phyloP scores from a whole-genome alignment of 2,113 vertebrate species.

The Hylia prasina region DNA sequence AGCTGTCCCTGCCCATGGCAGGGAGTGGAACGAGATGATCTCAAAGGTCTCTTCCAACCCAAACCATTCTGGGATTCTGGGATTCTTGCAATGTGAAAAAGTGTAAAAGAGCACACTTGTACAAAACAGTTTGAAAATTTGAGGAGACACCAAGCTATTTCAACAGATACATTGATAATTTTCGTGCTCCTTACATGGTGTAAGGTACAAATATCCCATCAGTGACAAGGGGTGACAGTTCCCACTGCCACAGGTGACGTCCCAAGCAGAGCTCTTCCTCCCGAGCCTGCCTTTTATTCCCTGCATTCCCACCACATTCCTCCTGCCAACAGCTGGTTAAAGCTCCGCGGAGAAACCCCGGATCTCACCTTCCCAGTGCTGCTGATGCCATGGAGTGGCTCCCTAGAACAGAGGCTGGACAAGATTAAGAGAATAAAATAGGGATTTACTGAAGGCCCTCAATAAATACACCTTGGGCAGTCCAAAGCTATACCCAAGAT shows the following conservation, averaged over 20 bases:
- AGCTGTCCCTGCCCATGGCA: not conserved
- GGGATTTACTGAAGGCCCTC: not conserved
- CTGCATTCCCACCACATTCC: fast-evolving
- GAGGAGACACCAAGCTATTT: not conserved
- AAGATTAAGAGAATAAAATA: not conserved
- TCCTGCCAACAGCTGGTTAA: not conserved
- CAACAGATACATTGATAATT: not conserved
- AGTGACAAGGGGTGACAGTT: fast-evolving
- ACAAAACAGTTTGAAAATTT: not conserved
- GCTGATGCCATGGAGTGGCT: not conserved
- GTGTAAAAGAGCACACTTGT: not conserved
- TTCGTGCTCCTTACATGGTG: not conserved
- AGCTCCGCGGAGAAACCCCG: fast-evolving
- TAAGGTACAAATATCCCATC: not conserved
- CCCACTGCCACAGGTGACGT: not conserved
- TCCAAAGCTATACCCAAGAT: not conserved
- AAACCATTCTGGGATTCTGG: not conserved
- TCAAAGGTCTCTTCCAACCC: not conserved
- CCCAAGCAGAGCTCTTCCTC: not conserved
- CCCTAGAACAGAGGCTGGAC: not conserved
- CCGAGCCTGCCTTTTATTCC: not conserved
- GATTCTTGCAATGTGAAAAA: not conserved
- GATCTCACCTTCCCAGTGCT: not conserved
- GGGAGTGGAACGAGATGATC: too few species aligned
- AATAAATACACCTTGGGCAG: not conserved